Evolutionary conservation across 2,113 vertebrate species (phyloP).

Genomic region (Archilochus colubris): DNA sequence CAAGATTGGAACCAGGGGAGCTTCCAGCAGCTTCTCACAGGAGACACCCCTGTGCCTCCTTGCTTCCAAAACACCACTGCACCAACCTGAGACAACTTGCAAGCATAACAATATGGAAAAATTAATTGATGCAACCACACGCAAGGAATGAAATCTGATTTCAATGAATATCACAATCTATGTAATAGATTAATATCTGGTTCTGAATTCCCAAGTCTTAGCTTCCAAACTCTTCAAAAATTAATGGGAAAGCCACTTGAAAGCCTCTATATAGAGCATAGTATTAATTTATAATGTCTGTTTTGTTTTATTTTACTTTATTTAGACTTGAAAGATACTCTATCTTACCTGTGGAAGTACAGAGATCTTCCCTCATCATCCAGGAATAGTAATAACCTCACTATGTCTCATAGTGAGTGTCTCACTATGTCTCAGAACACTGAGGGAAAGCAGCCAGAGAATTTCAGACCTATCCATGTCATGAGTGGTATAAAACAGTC

Average conservation of each 20-base stretch:
- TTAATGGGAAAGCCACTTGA: background rate
- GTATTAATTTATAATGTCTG: background rate
- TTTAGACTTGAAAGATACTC: conserved; percentile 5
- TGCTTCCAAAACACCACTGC: no score
- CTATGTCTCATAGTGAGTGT: background rate
- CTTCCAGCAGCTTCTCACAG: no score
- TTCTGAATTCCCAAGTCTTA: background rate
- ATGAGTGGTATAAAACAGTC: background rate
- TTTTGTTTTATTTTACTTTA: conserved; percentile 7
- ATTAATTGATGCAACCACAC: background rate
- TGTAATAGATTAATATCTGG: background rate
- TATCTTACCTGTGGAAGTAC: background rate
- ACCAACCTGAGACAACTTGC: background rate
- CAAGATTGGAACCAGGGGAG: no score
- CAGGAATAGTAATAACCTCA: background rate
- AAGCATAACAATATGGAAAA: conserved; percentile 10
- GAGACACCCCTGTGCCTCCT: no score
- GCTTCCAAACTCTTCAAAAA: background rate
- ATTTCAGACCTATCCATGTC: background rate
- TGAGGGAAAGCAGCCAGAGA: background rate
- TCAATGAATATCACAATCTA: background rate
- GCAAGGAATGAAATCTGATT: background rate
- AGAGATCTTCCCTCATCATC: background rate
- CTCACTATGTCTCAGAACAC: background rate
- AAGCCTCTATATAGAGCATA: background rate